These are phyloP conservation scores for Galleria mellonella DNA, from an alignment of 1,140 invertebrate genomes.

Conservation along the genomic window DNA sequence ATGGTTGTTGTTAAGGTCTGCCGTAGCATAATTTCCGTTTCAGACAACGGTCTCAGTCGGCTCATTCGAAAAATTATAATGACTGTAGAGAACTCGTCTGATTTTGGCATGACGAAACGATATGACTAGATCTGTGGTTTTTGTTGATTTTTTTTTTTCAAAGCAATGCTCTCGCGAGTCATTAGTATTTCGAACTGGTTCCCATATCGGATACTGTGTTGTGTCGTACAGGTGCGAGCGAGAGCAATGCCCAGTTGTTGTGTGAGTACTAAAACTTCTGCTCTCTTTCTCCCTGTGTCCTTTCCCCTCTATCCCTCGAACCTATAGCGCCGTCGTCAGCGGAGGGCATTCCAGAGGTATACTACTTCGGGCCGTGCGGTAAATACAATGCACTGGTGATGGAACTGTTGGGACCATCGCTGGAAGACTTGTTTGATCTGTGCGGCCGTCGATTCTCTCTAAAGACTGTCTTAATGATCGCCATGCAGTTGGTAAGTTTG, in stretches of 20 bases:
- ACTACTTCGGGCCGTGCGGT: constrained; percentile 99
- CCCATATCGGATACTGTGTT: constrained; percentile 50
- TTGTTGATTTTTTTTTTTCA: constrained; percentile 14
- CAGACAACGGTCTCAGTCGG: too few relatives aligned
- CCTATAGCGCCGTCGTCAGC: constrained; percentile 69
- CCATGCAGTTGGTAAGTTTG: constrained; percentile 96
- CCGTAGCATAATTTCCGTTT: constrained; percentile 2
- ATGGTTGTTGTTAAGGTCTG: constrained; percentile 45
- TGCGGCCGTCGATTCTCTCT: constrained; percentile 99
- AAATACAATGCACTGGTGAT: constrained; percentile 99
- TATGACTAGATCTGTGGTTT: constrained; percentile 4
- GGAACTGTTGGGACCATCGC: constrained; percentile 98
- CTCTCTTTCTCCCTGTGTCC: constrained; percentile 20
- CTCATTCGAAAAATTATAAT: too few relatives aligned
- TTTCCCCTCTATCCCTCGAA: constrained; percentile 19
- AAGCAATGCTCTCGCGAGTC: constrained; percentile 55
- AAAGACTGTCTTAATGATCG: constrained; percentile 99
- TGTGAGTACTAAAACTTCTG: constrained; percentile 53
- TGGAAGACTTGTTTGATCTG: constrained; percentile 99
- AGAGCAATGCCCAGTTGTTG: constrained; percentile 49
- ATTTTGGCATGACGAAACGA: not conserved
- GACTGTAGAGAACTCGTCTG: not conserved
- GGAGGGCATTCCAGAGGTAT: constrained; percentile 99
- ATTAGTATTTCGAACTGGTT: constrained; percentile 1
- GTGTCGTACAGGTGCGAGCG: constrained; percentile 45